Conservation (phyloP, 2,888 invertebrate genomes). For the Chrysolina haemoptera region DNA sequence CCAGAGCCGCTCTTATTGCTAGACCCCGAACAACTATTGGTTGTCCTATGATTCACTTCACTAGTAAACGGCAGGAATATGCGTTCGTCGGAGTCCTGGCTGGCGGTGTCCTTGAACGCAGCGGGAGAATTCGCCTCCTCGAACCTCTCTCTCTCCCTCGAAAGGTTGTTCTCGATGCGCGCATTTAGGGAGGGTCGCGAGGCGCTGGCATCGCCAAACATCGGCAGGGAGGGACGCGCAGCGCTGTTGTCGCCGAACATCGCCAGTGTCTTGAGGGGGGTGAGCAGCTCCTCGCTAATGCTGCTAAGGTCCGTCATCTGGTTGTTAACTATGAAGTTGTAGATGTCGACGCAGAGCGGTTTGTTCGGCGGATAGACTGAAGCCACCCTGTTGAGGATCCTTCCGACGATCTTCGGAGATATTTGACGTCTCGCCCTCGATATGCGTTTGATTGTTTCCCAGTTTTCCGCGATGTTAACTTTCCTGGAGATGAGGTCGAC, state of each 20-base stretch:
- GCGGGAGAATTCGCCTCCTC: constrained; percentile 5
- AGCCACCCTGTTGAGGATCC: constrained; percentile 41
- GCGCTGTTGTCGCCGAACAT: constrained; percentile 34
- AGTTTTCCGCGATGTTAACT: constrained; percentile 37
- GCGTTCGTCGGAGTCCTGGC: neutral
- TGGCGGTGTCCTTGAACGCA: neutral
- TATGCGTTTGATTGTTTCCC: constrained; percentile 48
- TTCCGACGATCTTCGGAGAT: constrained; percentile 32
- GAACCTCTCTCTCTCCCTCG: constrained; percentile 32
- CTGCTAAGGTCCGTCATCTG: constrained; percentile 39
- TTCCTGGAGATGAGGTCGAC: constrained; percentile 41
- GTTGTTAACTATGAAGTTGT: constrained; percentile 43
- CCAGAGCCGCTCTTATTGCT: neutral
- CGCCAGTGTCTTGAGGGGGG: constrained; percentile 28
- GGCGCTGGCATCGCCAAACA: constrained; percentile 29
- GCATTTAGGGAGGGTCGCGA: constrained; percentile 5
- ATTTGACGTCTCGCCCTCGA: constrained; percentile 41
- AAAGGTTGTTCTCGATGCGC: constrained; percentile 30
- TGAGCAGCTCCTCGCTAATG: constrained; percentile 23
- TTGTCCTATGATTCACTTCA: neutral
- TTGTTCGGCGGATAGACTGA: constrained; percentile 34
- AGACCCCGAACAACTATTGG: neutral
- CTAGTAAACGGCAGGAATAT: neutral
- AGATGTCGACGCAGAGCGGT: constrained; percentile 44
- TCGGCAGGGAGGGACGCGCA: constrained; percentile 31